Conservation (phyloP, 2,113 vertebrate genomes). For the Xenopus laevis region DNA sequence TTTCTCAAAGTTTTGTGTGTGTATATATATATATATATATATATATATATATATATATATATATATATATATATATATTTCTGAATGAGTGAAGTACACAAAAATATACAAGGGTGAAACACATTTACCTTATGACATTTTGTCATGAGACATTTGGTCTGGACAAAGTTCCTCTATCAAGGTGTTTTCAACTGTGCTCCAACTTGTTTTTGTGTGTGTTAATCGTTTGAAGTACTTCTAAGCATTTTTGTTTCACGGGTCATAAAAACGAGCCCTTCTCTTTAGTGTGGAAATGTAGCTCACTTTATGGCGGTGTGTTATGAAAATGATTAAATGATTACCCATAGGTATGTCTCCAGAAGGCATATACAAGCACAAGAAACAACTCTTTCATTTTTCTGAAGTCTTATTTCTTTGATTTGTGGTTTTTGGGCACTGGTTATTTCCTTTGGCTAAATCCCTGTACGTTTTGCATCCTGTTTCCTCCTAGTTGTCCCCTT, state of each 20-base stretch:
- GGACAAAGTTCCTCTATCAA: slow-evolving; percentile 38
- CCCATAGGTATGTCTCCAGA: slow-evolving; percentile 35
- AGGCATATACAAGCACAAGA: slow-evolving; percentile 9
- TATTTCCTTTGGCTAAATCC: neutral
- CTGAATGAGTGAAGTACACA: too few species aligned
- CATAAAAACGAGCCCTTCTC: slow-evolving; percentile 28
- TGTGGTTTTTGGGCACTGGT: neutral
- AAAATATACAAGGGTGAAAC: too few species aligned
- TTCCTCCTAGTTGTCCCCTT: neutral
- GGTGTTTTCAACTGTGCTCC: slow-evolving; percentile 34
- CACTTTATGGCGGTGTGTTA: slow-evolving; percentile 28
- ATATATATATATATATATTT: too few species aligned
- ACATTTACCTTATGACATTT: neutral
- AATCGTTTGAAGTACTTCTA: slow-evolving; percentile 43
- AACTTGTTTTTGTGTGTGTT: slow-evolving; percentile 28
- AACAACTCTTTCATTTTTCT: slow-evolving; percentile 4
- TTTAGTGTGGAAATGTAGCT: slow-evolving; percentile 22
- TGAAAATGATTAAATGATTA: slow-evolving; percentile 45
- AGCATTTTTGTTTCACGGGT: slow-evolving; percentile 38
- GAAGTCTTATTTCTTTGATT: slow-evolving; percentile 10
- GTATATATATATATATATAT: too few species aligned
- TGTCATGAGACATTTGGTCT: slow-evolving; percentile 12
- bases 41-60: too few species aligned
- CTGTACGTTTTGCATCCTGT: neutral
- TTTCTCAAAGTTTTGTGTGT: too few species aligned